phyloP scores from a whole-genome alignment of 2,888 invertebrate species.

The Macrosoma leucophasiata region DNA sequence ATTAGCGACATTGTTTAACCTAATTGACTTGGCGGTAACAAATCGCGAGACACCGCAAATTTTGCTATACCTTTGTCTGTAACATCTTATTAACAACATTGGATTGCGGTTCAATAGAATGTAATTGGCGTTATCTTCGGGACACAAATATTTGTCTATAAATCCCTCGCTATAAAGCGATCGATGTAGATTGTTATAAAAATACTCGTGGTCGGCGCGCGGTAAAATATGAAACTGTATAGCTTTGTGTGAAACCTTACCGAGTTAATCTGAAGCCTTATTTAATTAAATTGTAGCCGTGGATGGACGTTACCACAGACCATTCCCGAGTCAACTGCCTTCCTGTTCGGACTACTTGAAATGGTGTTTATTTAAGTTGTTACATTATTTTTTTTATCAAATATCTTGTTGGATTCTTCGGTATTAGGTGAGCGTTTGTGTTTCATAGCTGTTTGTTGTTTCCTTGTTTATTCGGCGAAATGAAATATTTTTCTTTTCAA shows the following conservation, averaged over 20 bases:
- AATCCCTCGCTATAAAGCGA: no score
- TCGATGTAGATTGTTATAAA: no score
- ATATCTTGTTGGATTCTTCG: constrained; percentile 18
- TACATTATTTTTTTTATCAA: constrained; percentile 25
- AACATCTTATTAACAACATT: constrained; percentile 18
- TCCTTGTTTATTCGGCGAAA: no score
- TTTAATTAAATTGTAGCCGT: constrained; percentile 71
- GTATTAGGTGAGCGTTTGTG: constrained; percentile 26
- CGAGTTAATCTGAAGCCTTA: constrained; percentile 72
- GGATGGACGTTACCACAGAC: constrained; percentile 44
- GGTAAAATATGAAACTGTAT: constrained; percentile 63
- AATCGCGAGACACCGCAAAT: constrained; percentile 55
- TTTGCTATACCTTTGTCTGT: constrained; percentile 64
- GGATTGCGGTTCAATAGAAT: no score
- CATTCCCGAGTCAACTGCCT: constrained; percentile 50
- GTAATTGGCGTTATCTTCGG: no score
- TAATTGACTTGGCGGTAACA: constrained; percentile 61
- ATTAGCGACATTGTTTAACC: constrained; percentile 62
- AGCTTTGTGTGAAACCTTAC: constrained; percentile 67
- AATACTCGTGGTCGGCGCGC: no score
- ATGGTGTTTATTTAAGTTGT: constrained; percentile 24
- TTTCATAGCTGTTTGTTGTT: no score
- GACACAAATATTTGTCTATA: no score
- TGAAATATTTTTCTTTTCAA: no score
- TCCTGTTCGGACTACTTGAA: constrained; percentile 41